These are phyloP conservation scores for Todiramphus chloris DNA, from an alignment of 2,113 vertebrate species.

Conservation along the genomic window DNA sequence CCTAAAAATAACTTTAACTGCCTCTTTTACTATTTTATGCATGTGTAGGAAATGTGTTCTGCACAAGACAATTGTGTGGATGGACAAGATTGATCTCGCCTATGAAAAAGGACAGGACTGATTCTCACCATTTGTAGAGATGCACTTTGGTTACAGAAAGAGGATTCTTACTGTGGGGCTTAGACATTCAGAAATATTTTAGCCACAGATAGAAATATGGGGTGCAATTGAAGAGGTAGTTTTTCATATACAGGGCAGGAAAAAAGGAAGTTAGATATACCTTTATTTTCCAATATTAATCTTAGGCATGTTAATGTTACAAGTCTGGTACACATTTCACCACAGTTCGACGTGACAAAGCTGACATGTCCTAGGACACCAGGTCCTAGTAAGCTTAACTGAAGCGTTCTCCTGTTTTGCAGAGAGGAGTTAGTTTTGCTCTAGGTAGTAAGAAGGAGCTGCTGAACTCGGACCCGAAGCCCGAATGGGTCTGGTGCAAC, in stretches of 20 bases:
- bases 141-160: background rate
- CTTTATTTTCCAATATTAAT: background rate
- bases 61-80: background rate
- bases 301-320: background rate
- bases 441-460: background rate
- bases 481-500: background rate
- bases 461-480: background rate
- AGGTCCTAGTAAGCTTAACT: background rate
- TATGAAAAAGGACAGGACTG: background rate
- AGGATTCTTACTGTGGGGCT: background rate
- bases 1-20: background rate
- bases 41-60: background rate
- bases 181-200: background rate
- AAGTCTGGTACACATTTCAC: background rate
- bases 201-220: fast-evolving
- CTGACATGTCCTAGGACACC: background rate
- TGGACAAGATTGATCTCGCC: background rate
- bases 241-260: background rate
- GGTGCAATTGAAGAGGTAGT: background rate
- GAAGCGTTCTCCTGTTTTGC: background rate
- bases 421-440: background rate
- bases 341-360: background rate
- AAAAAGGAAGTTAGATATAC: background rate
- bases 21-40: background rate
- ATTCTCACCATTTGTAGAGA: background rate